These are phyloP conservation scores for Porites rus DNA, from an alignment of 92 coral and sea anemone genomes.

Conservation along the genomic window DNA sequence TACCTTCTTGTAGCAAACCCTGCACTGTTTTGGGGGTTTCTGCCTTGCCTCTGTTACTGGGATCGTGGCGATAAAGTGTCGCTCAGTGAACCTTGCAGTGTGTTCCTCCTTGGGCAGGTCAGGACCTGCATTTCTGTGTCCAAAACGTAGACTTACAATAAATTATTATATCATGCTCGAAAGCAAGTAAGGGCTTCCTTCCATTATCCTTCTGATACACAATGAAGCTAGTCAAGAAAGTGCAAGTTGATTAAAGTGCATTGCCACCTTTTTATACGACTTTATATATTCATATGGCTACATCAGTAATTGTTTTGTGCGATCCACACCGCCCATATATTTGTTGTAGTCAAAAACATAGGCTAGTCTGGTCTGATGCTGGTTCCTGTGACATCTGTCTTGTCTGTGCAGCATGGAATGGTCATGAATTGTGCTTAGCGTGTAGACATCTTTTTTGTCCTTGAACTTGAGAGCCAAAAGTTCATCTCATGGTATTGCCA, in stretches of 20 bases:
- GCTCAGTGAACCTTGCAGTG: slow-evolving; percentile 41
- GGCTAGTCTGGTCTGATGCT: slow-evolving; percentile 9
- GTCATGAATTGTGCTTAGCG: slow-evolving; percentile 35
- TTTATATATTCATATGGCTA: too few species aligned
- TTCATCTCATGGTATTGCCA: neutral
- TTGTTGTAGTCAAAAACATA: slow-evolving; percentile 37
- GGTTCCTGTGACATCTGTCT: slow-evolving; percentile 22
- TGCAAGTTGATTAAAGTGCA: too few species aligned
- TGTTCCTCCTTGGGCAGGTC: slow-evolving; percentile 45
- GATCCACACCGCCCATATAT: neutral
- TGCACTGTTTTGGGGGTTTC: slow-evolving; percentile 46
- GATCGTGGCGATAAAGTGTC: slow-evolving; percentile 42
- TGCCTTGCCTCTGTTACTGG: slow-evolving; percentile 37
- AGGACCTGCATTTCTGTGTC: neutral
- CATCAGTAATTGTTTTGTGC: too few species aligned
- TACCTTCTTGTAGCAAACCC: slow-evolving; percentile 29
- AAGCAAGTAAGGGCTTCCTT: slow-evolving; percentile 39
- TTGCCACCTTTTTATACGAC: too few species aligned
- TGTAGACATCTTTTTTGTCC: slow-evolving; percentile 20
- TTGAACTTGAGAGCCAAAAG: slow-evolving; percentile 23
- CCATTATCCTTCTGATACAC: slow-evolving; percentile 37
- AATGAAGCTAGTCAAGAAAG: neutral
- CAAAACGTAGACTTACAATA: neutral
- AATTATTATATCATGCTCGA: slow-evolving; percentile 18
- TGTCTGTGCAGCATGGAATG: slow-evolving; percentile 26